Evolutionary conservation across 2,888 invertebrate species (phyloP), one percentile per base, ranked within the genome.

Genomic region (Cryptops parisi): DNA sequence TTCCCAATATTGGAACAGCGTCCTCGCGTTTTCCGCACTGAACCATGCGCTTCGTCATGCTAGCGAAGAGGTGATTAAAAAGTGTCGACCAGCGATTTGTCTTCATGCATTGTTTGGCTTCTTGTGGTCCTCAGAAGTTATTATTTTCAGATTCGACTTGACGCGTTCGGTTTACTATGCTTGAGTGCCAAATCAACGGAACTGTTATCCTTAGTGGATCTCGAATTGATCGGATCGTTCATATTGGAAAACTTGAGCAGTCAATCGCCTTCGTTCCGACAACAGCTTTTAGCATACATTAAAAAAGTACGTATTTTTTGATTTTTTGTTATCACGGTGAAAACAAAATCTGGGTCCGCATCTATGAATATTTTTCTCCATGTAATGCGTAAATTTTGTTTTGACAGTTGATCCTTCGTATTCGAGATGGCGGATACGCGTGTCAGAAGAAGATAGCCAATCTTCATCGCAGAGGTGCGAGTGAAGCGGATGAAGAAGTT

Each of bases 101-200:
- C n/a, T n/a, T n/a, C n/a, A n/a, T n/a, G n/a, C n/a, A n/a, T n/a
- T n/a, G n/a, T n/a, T n/a, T n/a, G n/a, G n/a, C n/a, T n/a, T n/a
- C n/a, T n/a, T n/a, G n/a, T n/a, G n/a, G n/a, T n/a, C n/a, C n/a
- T n/a, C n/a, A n/a, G n/a, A n/a, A n/a, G n/a, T n/a, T n/a, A n/a
- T n/a, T n/a, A n/a, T n/a, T 43, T 67, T 40, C 57, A 87, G 79
- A 76, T 80, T 1, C 74, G 86, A 24, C 69, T 85, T 5, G 73
- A 81, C 58, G 76, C 80, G 0, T 71, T 87, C 48, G 76, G 78
- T 0, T 68, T 87, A 21, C 66, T 89, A 27, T 79, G 82, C 49
- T 84, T 86, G 62, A 80, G 79, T 56, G 64, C 78, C 49, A 83
- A 82, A 65, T 78, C 78, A 1, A 84, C 87, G 1, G 82, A 85